phyloP scores from a whole-genome alignment of 2,113 vertebrate species.

The Noturus placidus region DNA sequence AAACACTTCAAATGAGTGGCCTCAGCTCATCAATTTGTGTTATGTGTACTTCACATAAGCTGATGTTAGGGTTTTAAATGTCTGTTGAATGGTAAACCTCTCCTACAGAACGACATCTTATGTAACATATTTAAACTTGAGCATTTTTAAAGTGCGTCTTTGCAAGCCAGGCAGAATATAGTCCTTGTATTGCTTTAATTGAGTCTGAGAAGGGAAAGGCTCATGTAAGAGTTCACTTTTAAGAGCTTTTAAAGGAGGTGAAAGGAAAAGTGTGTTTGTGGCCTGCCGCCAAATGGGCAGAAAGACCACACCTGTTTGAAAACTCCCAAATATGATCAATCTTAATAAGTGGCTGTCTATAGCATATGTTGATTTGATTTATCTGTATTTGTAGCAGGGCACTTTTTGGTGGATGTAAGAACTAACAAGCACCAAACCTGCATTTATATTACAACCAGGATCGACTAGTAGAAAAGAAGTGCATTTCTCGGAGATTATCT shows the following conservation, averaged over 20 bases:
- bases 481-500: not conserved
- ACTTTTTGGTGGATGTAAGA: not conserved
- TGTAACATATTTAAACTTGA: slow-evolving; percentile 3
- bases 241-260: slow-evolving; percentile 27
- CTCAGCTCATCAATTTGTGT: not conserved
- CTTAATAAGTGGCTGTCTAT: not conserved
- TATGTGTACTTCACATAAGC: not conserved
- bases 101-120: not conserved
- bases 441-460: not conserved
- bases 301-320: slow-evolving; percentile 27
- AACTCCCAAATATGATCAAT: slow-evolving; percentile 12
- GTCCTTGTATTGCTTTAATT: slow-evolving; percentile 22
- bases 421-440: not conserved
- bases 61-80: not conserved
- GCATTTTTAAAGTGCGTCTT: slow-evolving; percentile 37
- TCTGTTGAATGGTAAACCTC: not conserved
- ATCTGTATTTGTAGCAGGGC: not conserved
- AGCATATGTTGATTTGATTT: slow-evolving; percentile 8
- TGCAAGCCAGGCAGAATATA: slow-evolving; percentile 8
- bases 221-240: slow-evolving; percentile 5
- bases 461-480: not conserved
- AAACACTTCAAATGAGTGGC: not conserved
- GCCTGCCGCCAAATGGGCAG: slow-evolving; percentile 11
- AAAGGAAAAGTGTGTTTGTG: slow-evolving; percentile 33
- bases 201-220: slow-evolving; percentile 21